Evolutionary conservation across 2,797 vertebrate species (phyloP), one percentile per base, ranked within the genome.

Genomic region (Galago senegalensis): DNA sequence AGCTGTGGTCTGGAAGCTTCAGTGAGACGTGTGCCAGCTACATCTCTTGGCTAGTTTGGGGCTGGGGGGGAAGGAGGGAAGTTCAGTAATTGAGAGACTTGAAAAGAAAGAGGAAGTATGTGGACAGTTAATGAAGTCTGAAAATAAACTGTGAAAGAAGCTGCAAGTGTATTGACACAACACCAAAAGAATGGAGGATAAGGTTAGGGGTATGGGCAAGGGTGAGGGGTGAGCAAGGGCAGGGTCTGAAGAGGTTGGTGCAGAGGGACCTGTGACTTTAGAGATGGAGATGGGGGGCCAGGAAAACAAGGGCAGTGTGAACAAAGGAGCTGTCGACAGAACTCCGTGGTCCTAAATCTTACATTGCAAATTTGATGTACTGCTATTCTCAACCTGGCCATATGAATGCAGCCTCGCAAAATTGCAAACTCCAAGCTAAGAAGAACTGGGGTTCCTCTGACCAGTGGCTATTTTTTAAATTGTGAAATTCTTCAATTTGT

Each of bases 401-500:
- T 80, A 94, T 75, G 72, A 95, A 95, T 92, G 92, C 2, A 31
- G 73, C 31, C 40, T n/a, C 58, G 88, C 82, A 96, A 94, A 96
- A n/a, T 93, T 90, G 43, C 40, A 94, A 93, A 91, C 80, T 56
- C 85, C 80, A 88, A 97, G 60, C 81, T 94, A 87, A 85, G 56
- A 95, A 93, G 80, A 96, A 91, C 67, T 95, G 72, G 53, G 58
- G 60, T 87, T 97, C 96, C 93, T 93, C 60, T 81, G 40, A 92
- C 49, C 34, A 40, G 43, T 70, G 90, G 91, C 31, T 46, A 82
- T 91, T 93, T 89, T 85, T 87, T 76, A 72, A 53, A 86, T 91
- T 95, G 87, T 96, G 93, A 97, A 98, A 95, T 93, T 91, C 56
- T 92, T 93, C 65, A 80, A 29, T 89, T 96, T 92, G 91, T 40